Evolutionary conservation across 2,113 vertebrate genomes (phyloP).

Genomic region (Percina caprodes): DNA sequence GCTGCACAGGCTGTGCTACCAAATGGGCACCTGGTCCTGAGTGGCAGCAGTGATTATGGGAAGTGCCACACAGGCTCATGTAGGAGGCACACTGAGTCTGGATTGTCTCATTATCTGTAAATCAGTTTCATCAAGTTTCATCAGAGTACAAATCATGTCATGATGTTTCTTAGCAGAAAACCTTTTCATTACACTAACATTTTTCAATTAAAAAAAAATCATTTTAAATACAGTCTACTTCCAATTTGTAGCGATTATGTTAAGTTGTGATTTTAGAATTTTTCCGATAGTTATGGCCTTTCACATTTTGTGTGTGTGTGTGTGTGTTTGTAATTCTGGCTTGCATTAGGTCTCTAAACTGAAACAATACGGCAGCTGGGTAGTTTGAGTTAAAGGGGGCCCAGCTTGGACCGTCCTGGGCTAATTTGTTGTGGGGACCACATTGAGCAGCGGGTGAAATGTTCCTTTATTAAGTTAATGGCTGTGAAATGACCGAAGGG

Average conservation of each 20-base stretch:
- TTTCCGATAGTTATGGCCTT: neutral
- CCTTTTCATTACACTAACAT: neutral
- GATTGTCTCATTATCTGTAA: neutral
- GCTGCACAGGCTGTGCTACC: neutral
- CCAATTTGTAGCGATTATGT: neutral
- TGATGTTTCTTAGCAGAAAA: neutral
- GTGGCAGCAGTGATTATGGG: neutral
- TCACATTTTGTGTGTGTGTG: neutral
- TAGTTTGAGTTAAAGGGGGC: constrained; percentile 1
- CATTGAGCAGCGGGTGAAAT: constrained; percentile 41
- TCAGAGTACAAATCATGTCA: neutral
- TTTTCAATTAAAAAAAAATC: neutral
- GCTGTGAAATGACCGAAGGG: constrained; percentile 69
- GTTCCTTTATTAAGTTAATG: constrained; percentile 72
- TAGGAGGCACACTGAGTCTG: neutral
- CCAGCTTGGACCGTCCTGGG: constrained; percentile 1
- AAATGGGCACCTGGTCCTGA: constrained; percentile 15
- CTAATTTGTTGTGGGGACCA: constrained; percentile 67
- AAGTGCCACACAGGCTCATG: neutral
- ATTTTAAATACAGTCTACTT: neutral
- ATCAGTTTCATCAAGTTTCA: neutral
- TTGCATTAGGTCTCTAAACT: neutral
- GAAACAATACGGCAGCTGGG: constrained; percentile 3
- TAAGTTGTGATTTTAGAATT: neutral
- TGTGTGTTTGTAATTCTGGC: neutral